These are phyloP conservation scores for Scytalopus superciliaris DNA, from an alignment of 2,113 vertebrate genomes.

Conservation along the genomic window DNA sequence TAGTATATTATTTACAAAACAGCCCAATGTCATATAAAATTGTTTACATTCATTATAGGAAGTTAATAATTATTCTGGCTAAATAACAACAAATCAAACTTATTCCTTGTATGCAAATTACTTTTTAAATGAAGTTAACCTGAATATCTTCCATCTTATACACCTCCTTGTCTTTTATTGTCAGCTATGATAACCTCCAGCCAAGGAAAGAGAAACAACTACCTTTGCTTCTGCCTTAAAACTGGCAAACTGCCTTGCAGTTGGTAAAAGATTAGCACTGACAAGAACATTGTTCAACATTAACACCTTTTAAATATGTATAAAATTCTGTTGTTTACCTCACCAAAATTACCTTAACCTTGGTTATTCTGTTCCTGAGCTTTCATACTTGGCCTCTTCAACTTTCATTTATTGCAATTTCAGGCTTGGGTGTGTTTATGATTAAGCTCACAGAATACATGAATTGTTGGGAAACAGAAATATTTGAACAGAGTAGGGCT, in stretches of 20 bases:
- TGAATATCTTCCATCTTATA: neutral
- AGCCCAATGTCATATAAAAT: slow-evolving; percentile 5
- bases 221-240: neutral
- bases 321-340: neutral
- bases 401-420: neutral
- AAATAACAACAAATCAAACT: neutral
- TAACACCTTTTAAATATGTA: neutral
- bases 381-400: neutral
- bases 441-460: accelerated
- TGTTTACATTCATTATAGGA: slow-evolving; percentile 34
- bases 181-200: neutral
- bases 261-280: neutral
- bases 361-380: neutral
- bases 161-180: neutral
- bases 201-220: neutral
- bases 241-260: neutral
- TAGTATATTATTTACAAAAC: slow-evolving; percentile 57
- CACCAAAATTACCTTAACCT: neutral
- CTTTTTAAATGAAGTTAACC: neutral
- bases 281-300: neutral
- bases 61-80: neutral
- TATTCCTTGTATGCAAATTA: neutral
- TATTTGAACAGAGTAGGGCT: neutral
- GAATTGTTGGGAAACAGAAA: neutral
- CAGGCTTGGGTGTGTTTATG: neutral